Evolutionary conservation across 2,888 invertebrate species (phyloP).

Genomic region (Eilema depressum): DNA sequence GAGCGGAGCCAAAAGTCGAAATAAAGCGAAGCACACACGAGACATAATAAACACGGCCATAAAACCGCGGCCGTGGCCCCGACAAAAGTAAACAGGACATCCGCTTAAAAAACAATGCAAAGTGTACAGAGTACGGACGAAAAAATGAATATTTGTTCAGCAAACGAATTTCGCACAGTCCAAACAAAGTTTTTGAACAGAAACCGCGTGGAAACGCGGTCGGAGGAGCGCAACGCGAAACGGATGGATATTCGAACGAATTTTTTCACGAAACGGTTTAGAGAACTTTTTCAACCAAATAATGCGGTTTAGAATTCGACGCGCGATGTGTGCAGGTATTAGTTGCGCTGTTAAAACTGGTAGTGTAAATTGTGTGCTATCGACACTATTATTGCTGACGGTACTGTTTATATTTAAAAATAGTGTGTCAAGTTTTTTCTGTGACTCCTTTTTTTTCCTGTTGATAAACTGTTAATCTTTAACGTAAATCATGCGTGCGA

Average conservation of each 20-base stretch:
- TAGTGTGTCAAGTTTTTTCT: conserved; percentile 22
- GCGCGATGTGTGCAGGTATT: conserved; percentile 38
- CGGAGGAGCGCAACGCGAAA: conserved; percentile 48
- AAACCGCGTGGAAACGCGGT: conserved; percentile 62
- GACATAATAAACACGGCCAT: conserved; percentile 62
- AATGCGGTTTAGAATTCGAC: conserved; percentile 57
- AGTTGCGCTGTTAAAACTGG: conserved; percentile 30
- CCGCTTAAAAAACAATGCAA: conserved; percentile 75
- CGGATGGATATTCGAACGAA: conserved; percentile 60
- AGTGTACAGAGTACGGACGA: conserved; percentile 53
- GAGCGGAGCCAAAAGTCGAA: conserved; percentile 48
- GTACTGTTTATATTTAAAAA: conserved; percentile 20
- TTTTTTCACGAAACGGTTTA: conserved; percentile 58
- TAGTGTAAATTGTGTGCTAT: conserved; percentile 30
- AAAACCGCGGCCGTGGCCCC: conserved; percentile 61
- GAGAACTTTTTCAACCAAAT: conserved; percentile 49
- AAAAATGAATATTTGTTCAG: conserved; percentile 70
- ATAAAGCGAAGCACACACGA: conserved; percentile 53
- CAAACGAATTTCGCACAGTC: conserved; percentile 70
- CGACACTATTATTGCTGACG: conserved; percentile 26
- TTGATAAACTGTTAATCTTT: conserved; percentile 18
- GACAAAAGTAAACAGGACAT: conserved; percentile 73
- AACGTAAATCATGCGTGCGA: background rate
- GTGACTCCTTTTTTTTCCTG: conserved; percentile 13
- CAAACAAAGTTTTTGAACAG: conserved; percentile 69